phyloP scores from a whole-genome alignment of 2,113 vertebrate species.

The Tympanuchus pallidicinctus region DNA sequence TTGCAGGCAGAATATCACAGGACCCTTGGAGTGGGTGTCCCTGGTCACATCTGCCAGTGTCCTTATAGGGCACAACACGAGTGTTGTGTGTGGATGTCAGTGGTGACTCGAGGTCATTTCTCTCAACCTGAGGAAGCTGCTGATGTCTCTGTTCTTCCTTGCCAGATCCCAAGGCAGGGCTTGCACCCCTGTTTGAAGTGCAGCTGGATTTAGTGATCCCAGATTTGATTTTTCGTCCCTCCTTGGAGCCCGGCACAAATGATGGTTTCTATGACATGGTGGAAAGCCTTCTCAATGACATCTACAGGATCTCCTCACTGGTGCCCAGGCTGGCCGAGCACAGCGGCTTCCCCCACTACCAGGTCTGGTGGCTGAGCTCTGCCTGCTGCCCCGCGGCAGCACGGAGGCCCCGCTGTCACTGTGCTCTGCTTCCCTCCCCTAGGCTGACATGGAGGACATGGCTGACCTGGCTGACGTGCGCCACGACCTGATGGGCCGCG shows the following conservation, averaged over 20 bases:
- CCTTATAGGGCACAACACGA: not conserved
- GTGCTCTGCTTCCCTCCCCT: not conserved
- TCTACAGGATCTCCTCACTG: constrained; percentile 85
- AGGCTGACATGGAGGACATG: constrained; percentile 90
- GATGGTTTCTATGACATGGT: constrained; percentile 85
- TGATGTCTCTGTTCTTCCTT: not conserved
- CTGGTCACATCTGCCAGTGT: not conserved
- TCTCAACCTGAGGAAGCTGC: not conserved
- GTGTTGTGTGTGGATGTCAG: not conserved
- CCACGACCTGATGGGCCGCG: constrained; percentile 77
- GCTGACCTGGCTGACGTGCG: constrained; percentile 76
- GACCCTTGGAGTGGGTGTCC: not conserved
- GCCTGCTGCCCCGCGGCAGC: rapidly evolving
- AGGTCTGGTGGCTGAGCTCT: constrained; percentile 74
- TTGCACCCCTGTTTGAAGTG: constrained; percentile 87
- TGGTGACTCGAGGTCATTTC: not conserved
- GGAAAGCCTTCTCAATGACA: constrained; percentile 81
- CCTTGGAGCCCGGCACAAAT: constrained; percentile 80
- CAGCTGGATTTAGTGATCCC: constrained; percentile 85
- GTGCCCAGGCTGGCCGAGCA: constrained; percentile 83
- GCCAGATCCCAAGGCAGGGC: constrained; percentile 79
- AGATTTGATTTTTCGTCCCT: constrained; percentile 88
- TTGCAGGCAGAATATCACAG: not conserved
- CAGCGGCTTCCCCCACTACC: constrained; percentile 82
- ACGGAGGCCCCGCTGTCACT: rapidly evolving